Base-by-base conservation (phyloP, 2,113 vertebrate species). In the Motacilla alba region DNA sequence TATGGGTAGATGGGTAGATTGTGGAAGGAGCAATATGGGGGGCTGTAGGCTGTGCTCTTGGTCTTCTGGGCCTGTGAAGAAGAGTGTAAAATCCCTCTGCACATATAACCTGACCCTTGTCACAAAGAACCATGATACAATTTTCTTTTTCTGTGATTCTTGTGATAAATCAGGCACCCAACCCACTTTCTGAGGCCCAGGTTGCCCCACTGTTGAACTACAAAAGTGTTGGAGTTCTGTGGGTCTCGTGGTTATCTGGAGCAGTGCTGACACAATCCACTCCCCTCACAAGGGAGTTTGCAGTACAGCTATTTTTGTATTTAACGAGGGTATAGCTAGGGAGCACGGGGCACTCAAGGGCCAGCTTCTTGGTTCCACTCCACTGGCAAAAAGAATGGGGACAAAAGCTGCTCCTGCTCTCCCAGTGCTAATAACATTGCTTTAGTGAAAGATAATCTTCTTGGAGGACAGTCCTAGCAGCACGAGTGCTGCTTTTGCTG, bases 41-140 rank as follows among this genome's bases (percentile, higher is more conserved):
- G 27, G 17, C 31, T 52, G 2, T 39, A 77, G n/a, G 46, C 17
- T 75, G 7, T 7, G 8, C 23, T 72, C 10, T 70, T 88, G n/a
- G 46, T 75, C 24, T 58, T 62, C 44, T 73, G 49, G n/a, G 53
- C 60, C 18, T 78, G 20, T 49, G 43, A 70, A 86, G 28, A 77
- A 37, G 41, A 76, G 21, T 53, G 47, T 81, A 13, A 83, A 72
- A 60, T 69, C 49, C 33, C 16, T 44, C 4, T 43, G 59, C 15
- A 8, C 5, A 2, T 62, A 21, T 53, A 72, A 70, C 26, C 37
- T 58, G 43, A 56, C 24, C 17, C 47, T 66, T 75, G 23, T 74
- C 43, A 58, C 31, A 60, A 60, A 84, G 31, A 44, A 47, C 24
- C 0, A 0, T 22, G 17, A 63, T 69, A n/a, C 3, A 6, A 0